Evolutionary conservation across 2,113 vertebrate genomes (phyloP).

Genomic region (Nycticebus coucang): DNA sequence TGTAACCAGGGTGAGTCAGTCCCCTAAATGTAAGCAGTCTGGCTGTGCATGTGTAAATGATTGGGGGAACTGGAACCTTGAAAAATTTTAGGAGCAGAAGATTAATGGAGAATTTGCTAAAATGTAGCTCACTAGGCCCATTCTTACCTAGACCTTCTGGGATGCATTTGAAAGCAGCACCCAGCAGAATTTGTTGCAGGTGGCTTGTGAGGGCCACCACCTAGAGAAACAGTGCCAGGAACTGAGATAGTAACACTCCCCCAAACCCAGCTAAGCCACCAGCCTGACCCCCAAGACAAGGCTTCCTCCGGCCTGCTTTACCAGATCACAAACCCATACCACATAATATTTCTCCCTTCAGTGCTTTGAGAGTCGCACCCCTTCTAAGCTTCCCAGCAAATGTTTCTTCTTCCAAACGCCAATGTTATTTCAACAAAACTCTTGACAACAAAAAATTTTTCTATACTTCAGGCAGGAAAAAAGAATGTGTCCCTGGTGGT

Average conservation of each 20-base stretch:
- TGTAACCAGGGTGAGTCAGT: background rate
- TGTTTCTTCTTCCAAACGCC: background rate
- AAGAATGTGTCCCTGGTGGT: background rate
- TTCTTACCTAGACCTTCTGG: background rate
- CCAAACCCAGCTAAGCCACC: background rate
- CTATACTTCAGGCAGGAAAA: background rate
- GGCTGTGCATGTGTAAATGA: background rate
- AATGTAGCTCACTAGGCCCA: background rate
- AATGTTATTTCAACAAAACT: conserved; percentile 19
- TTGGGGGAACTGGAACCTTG: too few species aligned
- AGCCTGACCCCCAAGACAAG: background rate
- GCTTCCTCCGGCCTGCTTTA: background rate
- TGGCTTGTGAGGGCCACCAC: accelerated
- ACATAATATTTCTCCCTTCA: background rate
- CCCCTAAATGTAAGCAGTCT: background rate
- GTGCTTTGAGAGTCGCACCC: too few species aligned
- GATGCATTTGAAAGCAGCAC: too few species aligned
- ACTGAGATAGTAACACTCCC: background rate
- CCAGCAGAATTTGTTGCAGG: background rate
- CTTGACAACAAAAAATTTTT: background rate
- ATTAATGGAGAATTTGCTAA: background rate
- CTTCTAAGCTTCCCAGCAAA: background rate
- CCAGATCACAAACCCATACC: too few species aligned
- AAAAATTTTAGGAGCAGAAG: background rate
- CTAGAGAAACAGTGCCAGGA: background rate